Percentiles rank a stretch among this genome's conserved stretches.
Evolutionary conservation across 1,140 invertebrate genomes (phyloP).

Genomic region (Lucilia sericata): DNA sequence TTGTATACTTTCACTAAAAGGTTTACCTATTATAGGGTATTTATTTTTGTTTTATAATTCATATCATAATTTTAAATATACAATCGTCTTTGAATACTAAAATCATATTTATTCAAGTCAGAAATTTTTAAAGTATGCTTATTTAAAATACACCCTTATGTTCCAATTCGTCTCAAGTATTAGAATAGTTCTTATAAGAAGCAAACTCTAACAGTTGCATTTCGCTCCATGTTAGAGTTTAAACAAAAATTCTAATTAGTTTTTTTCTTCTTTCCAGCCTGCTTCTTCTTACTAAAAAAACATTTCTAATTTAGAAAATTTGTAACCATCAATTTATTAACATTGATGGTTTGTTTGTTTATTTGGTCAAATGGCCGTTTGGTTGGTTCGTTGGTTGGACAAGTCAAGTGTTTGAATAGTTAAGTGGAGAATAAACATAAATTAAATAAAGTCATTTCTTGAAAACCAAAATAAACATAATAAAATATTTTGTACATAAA

Average conservation of each 20-base stretch:
- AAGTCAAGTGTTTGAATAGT: constrained; percentile 41
- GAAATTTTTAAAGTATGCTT: too few species aligned
- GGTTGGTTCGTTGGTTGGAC: not conserved
- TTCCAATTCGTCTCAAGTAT: not conserved
- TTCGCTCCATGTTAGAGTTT: not conserved
- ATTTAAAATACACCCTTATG: too few species aligned
- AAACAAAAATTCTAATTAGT: constrained; percentile 32
- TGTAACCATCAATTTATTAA: not conserved
- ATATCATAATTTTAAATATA: too few species aligned
- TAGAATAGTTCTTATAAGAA: not conserved
- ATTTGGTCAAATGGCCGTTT: not conserved
- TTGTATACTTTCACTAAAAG: too few species aligned
- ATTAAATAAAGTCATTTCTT: constrained; percentile 37
- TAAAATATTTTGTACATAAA: constrained; percentile 12
- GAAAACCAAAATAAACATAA: not conserved
- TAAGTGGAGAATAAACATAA: constrained; percentile 42
- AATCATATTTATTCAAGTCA: too few species aligned
- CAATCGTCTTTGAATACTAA: too few species aligned
- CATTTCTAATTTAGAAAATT: too few species aligned
- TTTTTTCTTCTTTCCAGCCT: not conserved
- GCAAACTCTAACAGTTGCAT: constrained; percentile 15
- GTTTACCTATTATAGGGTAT: not conserved
- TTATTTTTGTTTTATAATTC: too few species aligned
- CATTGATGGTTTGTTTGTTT: not conserved
- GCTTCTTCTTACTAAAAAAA: too few species aligned